Conservation (phyloP, 30 jellyfish, hydroid and myxozoan genomes). For the Turritopsis rubra region DNA sequence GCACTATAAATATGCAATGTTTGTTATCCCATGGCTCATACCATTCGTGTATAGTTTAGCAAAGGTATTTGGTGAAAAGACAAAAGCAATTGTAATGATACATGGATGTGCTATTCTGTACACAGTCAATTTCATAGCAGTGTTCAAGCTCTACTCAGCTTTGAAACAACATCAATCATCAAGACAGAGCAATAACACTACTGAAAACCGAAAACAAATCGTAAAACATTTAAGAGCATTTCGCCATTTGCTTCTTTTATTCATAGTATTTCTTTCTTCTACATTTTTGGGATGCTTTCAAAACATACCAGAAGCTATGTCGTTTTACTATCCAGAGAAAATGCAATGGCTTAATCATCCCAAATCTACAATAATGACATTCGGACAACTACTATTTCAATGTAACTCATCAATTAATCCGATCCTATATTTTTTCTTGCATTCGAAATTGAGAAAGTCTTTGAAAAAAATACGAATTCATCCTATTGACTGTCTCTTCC, state of each 20-base stretch:
- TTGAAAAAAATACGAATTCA: no score
- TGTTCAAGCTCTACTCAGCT: neutral
- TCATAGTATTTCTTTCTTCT: neutral
- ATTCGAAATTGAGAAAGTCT: neutral
- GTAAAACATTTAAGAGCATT: neutral
- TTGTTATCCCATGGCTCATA: neutral
- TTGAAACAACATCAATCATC: neutral
- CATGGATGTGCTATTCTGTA: neutral
- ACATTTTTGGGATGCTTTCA: neutral
- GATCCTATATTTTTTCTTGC: neutral
- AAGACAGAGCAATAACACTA: neutral
- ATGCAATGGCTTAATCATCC: neutral
- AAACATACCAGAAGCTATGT: no score
- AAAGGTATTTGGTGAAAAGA: neutral
- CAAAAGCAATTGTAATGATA: neutral
- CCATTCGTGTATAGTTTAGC: neutral
- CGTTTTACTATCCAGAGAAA: neutral
- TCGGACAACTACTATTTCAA: neutral
- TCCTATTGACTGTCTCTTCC: no score
- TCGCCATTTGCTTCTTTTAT: neutral
- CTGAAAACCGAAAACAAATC: neutral
- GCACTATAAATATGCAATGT: neutral
- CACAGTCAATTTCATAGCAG: neutral
- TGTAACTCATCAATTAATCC: neutral
- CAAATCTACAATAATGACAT: neutral